Conservation (phyloP, 2,888 invertebrate species). For the Mystacides longicornis region DNA sequence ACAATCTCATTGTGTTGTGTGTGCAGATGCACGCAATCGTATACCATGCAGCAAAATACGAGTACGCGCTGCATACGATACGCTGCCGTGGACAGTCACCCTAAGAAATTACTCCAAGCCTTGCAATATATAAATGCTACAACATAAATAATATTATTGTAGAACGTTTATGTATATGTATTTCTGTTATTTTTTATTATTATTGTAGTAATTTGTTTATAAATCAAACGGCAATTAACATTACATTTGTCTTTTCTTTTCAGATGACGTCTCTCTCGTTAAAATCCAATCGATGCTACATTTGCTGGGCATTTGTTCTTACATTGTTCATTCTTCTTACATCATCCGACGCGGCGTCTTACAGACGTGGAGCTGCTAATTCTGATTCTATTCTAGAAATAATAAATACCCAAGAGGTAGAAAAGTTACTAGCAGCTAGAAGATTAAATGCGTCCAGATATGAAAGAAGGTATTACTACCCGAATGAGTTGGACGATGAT, state of each 20-base stretch:
- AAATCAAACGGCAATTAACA: no score
- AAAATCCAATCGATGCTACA: not conserved
- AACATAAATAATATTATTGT: no score
- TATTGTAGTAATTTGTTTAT: not conserved
- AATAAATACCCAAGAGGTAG: conserved; percentile 54
- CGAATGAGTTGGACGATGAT: conserved; percentile 53
- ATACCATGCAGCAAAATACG: no score
- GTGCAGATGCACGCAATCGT: no score
- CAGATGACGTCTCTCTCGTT: conserved; percentile 16
- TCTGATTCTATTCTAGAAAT: conserved; percentile 55
- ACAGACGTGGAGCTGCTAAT: conserved; percentile 38
- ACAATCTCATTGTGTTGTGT: no score
- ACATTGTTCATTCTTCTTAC: not conserved
- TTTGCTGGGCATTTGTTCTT: conserved; percentile 2
- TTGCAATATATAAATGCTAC: no score
- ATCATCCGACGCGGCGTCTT: conserved; percentile 6
- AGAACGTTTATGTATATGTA: no score
- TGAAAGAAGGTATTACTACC: conserved; percentile 43
- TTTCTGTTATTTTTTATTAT: not conserved
- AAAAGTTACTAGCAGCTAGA: conserved; percentile 47
- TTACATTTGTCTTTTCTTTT: conserved; percentile 10
- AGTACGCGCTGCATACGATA: no score
- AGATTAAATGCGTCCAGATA: conserved; percentile 41
- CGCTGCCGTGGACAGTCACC: no score
- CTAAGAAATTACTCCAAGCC: no score